Evolutionary conservation across 2,888 invertebrate species (phyloP), one percentile per base, ranked within the genome.

Genomic region (Apamea monoglypha): DNA sequence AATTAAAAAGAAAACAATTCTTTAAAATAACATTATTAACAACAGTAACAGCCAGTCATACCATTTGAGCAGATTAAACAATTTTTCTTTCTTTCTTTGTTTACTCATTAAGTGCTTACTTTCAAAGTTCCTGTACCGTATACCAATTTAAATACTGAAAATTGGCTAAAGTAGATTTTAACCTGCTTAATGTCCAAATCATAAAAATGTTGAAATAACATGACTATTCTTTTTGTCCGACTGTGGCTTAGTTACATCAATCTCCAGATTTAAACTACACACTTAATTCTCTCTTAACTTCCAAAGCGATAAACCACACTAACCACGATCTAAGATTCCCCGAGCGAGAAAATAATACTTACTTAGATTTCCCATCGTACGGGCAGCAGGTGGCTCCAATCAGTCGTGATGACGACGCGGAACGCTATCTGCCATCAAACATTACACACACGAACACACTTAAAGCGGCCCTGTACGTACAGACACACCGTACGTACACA

Each of bases 351-450:
- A 73, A 61, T 75, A 69, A 61, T 76, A n/a, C n/a, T n/a, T n/a
- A n/a, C 74, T 74, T 71, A 84, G 68, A 76, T 72, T 72, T 74
- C 25, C 61, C 64, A 44, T 74, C 70, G 71, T 76, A 71, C 66
- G 69, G 73, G 82, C 82, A 81, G 78, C 81, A 87, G 84, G 82
- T 86, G 86, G 85, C 87, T 87, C 81, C 87, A 90, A 90, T 90
- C 90, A 90, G 82, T 76, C 73, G 74, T 81, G 89, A 87, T 87
- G 87, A 90, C 88, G 82, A 80, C 74, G 86, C 88, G 70, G 72
- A 83, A 84, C 53, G 25, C 78, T 77, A 44, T 68, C 78, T 79
- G 71, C 80, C 76, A 80, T 87, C 85, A 87, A 86, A 87, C 78
- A 85, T 71, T 40, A 70, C 76, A 72, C 73, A 81, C 47, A 68